Evolutionary conservation across 1,140 invertebrate genomes (phyloP).

Genomic region (Pogonomyrmex californicus): DNA sequence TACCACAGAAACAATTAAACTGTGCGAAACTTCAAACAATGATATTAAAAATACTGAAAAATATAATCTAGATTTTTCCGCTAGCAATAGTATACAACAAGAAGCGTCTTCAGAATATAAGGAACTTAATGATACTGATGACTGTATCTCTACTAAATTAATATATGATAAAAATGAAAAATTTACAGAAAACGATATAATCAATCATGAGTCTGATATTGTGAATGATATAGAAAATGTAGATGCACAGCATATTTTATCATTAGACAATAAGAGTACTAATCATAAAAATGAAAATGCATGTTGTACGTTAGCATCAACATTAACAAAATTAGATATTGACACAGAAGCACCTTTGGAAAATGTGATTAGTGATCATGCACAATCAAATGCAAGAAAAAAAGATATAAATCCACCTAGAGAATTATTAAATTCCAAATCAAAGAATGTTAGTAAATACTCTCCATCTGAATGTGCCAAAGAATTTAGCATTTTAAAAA

Average conservation of each 20-base stretch:
- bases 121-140: neutral
- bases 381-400: neutral
- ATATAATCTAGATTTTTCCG: neutral
- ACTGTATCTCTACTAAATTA: neutral
- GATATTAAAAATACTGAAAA: neutral
- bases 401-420: conserved; percentile 4
- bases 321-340: neutral
- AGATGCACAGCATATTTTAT: neutral
- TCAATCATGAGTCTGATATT: conserved; percentile 20
- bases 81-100: conserved; percentile 31
- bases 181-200: neutral
- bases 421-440: conserved; percentile 29
- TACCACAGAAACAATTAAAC: neutral
- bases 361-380: neutral
- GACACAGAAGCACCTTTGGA: neutral
- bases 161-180: neutral
- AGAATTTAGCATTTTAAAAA: conserved; percentile 56
- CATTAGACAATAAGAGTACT: neutral
- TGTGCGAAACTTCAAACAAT: neutral
- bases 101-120: neutral
- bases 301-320: neutral
- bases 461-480: conserved; percentile 61
- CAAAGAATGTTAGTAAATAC: neutral
- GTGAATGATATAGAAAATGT: neutral
- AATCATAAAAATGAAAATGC: neutral